A percentile compares a stretch with the other conserved stretches of the same genome.
Evolutionary conservation across 2,888 invertebrate species (phyloP).

Genomic region (Parnassius orleans): DNA sequence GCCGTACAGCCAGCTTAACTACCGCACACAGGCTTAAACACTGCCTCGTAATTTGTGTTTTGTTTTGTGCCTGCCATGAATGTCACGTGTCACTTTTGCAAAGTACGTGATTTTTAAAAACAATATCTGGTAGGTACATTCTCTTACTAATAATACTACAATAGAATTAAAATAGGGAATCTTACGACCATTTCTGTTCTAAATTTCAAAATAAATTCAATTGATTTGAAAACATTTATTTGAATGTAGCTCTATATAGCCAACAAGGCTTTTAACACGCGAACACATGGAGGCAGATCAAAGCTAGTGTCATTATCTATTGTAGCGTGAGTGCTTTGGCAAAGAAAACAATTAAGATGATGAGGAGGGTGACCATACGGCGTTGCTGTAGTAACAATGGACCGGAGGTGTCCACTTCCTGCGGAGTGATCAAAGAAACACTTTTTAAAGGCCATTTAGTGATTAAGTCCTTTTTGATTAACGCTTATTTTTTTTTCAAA

Average conservation of each 20-base stretch:
- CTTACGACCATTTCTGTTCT: too few relatives aligned
- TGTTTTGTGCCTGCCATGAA: slow-evolving; percentile 68
- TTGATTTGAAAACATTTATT: too few relatives aligned
- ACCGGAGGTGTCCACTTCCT: slow-evolving; percentile 67
- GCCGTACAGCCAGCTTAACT: slow-evolving; percentile 53
- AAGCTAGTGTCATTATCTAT: slow-evolving; percentile 67
- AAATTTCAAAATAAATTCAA: too few relatives aligned
- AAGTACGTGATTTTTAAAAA: background rate
- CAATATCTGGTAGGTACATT: too few relatives aligned
- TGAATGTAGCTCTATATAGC: too few relatives aligned
- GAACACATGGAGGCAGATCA: slow-evolving; percentile 51
- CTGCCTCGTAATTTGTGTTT: slow-evolving; percentile 67
- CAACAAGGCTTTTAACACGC: too few relatives aligned
- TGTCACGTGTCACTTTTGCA: slow-evolving; percentile 56
- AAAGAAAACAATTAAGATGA: slow-evolving; percentile 78
- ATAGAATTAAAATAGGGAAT: too few relatives aligned
- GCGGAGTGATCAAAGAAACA: slow-evolving; percentile 55
- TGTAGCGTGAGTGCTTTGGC: slow-evolving; percentile 62
- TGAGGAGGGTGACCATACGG: slow-evolving; percentile 59
- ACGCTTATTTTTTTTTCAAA: background rate
- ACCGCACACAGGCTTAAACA: slow-evolving; percentile 51
- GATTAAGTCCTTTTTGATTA: slow-evolving; percentile 34
- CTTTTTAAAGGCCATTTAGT: slow-evolving; percentile 38
- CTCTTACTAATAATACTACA: too few relatives aligned
- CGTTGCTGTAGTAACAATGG: slow-evolving; percentile 50